Base-by-base conservation (phyloP, 2,888 invertebrate genomes). In the Cheilosia vulpina region DNA sequence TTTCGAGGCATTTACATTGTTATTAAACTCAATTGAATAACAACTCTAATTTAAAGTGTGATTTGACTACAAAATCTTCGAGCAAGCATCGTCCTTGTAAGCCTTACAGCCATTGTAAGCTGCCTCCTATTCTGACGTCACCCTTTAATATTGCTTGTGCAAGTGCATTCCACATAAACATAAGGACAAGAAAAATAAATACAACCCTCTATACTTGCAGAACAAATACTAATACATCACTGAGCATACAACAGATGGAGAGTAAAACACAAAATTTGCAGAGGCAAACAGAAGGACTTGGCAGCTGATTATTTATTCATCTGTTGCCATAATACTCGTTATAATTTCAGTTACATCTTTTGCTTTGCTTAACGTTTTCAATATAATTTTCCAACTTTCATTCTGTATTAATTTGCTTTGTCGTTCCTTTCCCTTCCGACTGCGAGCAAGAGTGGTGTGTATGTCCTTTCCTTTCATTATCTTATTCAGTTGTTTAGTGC, bases 301-400 rank as follows among this genome's bases (percentile, higher is more conserved):
- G 27, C 53, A 24, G 31, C 41, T 62, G 47, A n/a, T 21, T 65
- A 60, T 73, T 78, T 78, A 78, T 63, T 69, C 69, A 78, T 78
- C 69, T 78, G 77, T 69, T 71, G 69, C 69, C 69, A 69, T 43
- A 78, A 62, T 69, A 63, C 55, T 77, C 53, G 38, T 38, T 13
- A 38, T 38, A 38, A 38, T 68, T 45, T n/a, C 4, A 4, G 34
- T 45, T 53, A 34, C 6, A 62, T 34, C 21, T 19, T 43, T 53
- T 13, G 11, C n/a, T 21, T 57, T 57, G 43, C 15, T 15, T 1
- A 7, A 11, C 21, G 5, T 50, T n/a, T 58, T 38, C 47, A 6
- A 31, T 69, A 34, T 69, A 47, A 57, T 69, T 47, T 34, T 6
- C 34, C 55, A 27, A 9, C 50, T 60, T 21, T 27, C 21, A 17